These are phyloP conservation scores for Tortricodes alternella DNA, from an alignment of 2,888 invertebrate genomes.

Conservation along the genomic window DNA sequence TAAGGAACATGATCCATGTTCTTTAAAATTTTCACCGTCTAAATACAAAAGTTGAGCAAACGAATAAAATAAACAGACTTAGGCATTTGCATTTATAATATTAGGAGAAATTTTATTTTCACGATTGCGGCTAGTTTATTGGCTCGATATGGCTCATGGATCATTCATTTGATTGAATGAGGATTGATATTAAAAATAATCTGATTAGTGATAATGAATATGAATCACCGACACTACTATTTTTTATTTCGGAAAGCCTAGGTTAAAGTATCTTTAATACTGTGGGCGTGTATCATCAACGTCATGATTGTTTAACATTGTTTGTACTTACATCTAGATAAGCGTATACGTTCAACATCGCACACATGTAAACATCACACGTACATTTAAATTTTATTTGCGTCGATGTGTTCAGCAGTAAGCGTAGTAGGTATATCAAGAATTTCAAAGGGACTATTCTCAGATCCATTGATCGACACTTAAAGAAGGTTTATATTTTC, in stretches of 20 bases:
- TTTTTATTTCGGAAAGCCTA: not conserved
- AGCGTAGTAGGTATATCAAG: constrained; percentile 15
- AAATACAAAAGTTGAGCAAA: not conserved
- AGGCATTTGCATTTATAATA: not conserved
- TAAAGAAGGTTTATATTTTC: not conserved
- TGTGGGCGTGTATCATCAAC: constrained; percentile 59
- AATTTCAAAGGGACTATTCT: constrained; percentile 23
- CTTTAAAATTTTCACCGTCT: not conserved
- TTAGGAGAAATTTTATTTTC: not conserved
- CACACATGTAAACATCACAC: constrained; percentile 10
- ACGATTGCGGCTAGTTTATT: not conserved
- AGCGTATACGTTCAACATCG: constrained; percentile 16
- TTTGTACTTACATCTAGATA: constrained; percentile 26
- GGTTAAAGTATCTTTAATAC: constrained; percentile 41
- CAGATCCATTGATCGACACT: not conserved
- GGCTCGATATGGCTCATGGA: too few relatives aligned
- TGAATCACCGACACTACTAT: not conserved
- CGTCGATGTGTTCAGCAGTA: constrained; percentile 29
- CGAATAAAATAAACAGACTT: not conserved
- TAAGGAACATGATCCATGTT: too few relatives aligned
- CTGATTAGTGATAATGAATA: not conserved
- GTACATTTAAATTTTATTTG: constrained; percentile 19
- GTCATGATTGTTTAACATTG: constrained; percentile 44
- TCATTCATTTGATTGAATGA: too few relatives aligned
- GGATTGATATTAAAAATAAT: too few relatives aligned